A percentile compares a stretch with the other conserved stretches of the same genome.
Conservation (phyloP, 2,888 invertebrate species). For the Drosophila villosipedis region DNA sequence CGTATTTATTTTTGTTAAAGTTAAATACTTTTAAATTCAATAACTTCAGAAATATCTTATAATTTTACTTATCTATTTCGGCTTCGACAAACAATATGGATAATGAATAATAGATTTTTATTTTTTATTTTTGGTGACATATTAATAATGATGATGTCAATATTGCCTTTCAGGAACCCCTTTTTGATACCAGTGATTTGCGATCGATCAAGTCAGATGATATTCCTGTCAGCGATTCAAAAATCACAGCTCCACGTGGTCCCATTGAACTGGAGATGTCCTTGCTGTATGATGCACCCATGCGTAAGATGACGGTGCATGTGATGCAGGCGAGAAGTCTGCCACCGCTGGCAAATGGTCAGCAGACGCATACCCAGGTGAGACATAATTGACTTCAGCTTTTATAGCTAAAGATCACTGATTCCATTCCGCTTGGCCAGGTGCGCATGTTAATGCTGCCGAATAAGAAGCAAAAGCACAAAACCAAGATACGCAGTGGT, state of each 20-base stretch:
- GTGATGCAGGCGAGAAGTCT: slow-evolving; percentile 94
- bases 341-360: slow-evolving; percentile 89
- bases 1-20: neutral
- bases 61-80: neutral
- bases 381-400: neutral
- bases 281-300: slow-evolving; percentile 94
- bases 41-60: neutral
- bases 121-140: neutral
- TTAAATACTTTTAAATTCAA: neutral
- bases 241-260: slow-evolving; percentile 87
- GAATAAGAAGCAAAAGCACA: slow-evolving; percentile 96
- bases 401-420: neutral
- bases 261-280: slow-evolving; percentile 91
- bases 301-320: slow-evolving; percentile 96
- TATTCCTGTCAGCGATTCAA: slow-evolving; percentile 85
- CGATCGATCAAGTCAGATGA: slow-evolving; percentile 85
- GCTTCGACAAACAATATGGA: neutral
- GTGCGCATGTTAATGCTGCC: slow-evolving; percentile 95
- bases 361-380: slow-evolving; percentile 91
- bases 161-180: slow-evolving; percentile 82
- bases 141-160: neutral
- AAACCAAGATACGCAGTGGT: slow-evolving; percentile 96
- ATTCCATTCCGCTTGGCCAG: slow-evolving; percentile 82
- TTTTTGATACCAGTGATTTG: slow-evolving; percentile 85
- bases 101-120: neutral